A percentile compares a stretch with the other conserved stretches of the same genome.
These are phyloP conservation scores for Nasonia vitripennis DNA, from an alignment of 1,140 invertebrate genomes.

Conservation along the genomic window DNA sequence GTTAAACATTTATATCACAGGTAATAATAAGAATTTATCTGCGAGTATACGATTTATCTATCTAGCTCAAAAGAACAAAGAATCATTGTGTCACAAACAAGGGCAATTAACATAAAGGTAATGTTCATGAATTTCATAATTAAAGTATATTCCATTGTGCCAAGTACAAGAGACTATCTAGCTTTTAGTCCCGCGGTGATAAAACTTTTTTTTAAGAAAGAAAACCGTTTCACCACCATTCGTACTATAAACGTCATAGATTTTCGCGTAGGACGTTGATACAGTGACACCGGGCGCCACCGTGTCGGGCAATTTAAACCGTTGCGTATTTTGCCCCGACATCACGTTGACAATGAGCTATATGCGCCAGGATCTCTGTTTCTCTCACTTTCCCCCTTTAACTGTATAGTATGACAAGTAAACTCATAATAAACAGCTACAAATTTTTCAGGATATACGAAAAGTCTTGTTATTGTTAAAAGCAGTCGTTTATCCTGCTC, in stretches of 20 bases:
- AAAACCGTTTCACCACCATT: background rate
- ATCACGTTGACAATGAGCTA: constrained; percentile 49
- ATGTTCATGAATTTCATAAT: constrained; percentile 39
- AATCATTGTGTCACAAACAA: background rate
- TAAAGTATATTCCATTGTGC: constrained; percentile 34
- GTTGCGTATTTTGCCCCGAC: constrained; percentile 52
- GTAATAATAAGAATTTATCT: background rate
- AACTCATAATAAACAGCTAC: constrained; percentile 19
- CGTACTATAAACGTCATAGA: constrained; percentile 39
- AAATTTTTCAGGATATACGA: constrained; percentile 10
- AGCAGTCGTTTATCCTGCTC: constrained; percentile 23
- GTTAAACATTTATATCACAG: background rate
- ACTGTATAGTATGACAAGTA: constrained; percentile 31
- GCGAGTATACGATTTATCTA: background rate
- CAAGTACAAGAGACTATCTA: background rate
- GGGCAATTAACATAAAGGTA: constrained; percentile 3
- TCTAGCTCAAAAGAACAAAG: background rate
- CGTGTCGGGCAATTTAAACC: constrained; percentile 59
- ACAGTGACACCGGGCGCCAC: constrained; percentile 61
- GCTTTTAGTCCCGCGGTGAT: background rate
- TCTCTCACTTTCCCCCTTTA: background rate
- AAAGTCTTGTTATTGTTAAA: background rate
- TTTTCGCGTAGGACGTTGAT: constrained; percentile 63
- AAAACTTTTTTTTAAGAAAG: background rate
- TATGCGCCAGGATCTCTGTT: constrained; percentile 21